Evolutionary conservation across 2,888 invertebrate species (phyloP), one percentile per base, ranked within the genome.

Genomic region (Nowickia ferox): DNA sequence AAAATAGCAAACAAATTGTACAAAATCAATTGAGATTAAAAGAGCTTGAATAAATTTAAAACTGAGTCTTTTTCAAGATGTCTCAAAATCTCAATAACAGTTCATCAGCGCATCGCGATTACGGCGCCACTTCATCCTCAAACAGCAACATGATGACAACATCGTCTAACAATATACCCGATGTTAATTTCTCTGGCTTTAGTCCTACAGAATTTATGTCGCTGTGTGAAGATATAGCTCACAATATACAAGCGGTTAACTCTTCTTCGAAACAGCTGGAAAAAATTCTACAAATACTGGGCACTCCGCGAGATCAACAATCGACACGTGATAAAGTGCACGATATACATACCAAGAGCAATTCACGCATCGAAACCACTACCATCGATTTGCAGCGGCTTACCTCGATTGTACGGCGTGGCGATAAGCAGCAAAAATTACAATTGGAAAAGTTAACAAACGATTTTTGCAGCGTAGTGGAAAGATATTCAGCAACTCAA

Each of bases 401-500:
- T 38, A 96, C 95, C 51, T 94, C 94, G 10, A 94, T 96, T 38
- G 96, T 96, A 72, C 94, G 95, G 15, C 94, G 95, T 87, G 96
- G 96, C 0, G 96, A 96, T 91, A 96, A 96, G 88, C 95, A 96
- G 82, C 96, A 97, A 91, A 96, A 96, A 90, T 93, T 98, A 87
- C 97, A 97, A 92, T 95, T 97, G 76, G 97, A 97, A 89, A 95
- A 97, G 89, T 94, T 98, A 15, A 96, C 96, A 13, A 96, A 95
- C 88, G 96, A 97, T 89, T 98, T 98, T 92, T 95, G 95, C 87
- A 96, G 96, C 87, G 95, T 97, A 2, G 94, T 97, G 19, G 95
- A 95, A 87, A 95, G 95, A 90, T 97, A 97, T 91, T 95, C 96
- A 65, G 93, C 94, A 22, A 94, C 96, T 89, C 98, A 98, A 92